Conservation (phyloP, 2,888 invertebrate species). For the Zaprionus obscuricornis region DNA sequence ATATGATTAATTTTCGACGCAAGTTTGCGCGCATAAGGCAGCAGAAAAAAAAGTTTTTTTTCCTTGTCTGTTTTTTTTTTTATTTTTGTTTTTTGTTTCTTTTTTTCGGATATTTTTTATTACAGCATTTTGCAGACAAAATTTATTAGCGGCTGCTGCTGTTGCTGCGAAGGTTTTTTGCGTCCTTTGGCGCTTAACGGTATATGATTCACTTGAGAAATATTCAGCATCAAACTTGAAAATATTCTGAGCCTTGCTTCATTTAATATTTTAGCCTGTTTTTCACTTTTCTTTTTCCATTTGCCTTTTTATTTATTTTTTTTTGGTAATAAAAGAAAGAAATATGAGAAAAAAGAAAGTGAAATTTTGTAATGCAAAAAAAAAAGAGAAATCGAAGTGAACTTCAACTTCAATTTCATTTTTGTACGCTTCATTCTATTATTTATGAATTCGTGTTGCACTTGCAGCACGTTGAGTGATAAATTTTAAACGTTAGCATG, state of each 20-base stretch:
- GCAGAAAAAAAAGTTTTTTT: slow-evolving; percentile 20
- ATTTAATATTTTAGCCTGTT: slow-evolving; percentile 17
- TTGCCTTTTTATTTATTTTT: not conserved
- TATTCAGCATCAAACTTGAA: no score
- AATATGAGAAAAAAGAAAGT: no score
- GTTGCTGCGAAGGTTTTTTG: not conserved
- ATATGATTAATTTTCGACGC: slow-evolving; percentile 60
- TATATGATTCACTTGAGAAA: no score
- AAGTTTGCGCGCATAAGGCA: slow-evolving; percentile 23
- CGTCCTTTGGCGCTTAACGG: slow-evolving; percentile 11
- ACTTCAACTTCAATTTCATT: slow-evolving; percentile 54
- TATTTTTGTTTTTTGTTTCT: slow-evolving; percentile 20
- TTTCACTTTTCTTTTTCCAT: not conserved
- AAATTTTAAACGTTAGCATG: slow-evolving; percentile 44
- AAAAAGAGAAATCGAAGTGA: no score
- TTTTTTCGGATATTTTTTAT: no score
- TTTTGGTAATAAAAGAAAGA: slow-evolving; percentile 45
- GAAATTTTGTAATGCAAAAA: slow-evolving; percentile 57
- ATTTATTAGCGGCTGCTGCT: slow-evolving; percentile 22
- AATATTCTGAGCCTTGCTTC: slow-evolving; percentile 4
- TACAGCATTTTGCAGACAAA: slow-evolving; percentile 8
- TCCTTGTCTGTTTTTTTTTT: slow-evolving; percentile 11
- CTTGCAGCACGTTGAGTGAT: slow-evolving; percentile 49
- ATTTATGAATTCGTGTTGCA: slow-evolving; percentile 55
- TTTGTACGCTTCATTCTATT: slow-evolving; percentile 48